phyloP scores from a whole-genome alignment of 1,140 invertebrate species.

The Archegozetes longisetosus region DNA sequence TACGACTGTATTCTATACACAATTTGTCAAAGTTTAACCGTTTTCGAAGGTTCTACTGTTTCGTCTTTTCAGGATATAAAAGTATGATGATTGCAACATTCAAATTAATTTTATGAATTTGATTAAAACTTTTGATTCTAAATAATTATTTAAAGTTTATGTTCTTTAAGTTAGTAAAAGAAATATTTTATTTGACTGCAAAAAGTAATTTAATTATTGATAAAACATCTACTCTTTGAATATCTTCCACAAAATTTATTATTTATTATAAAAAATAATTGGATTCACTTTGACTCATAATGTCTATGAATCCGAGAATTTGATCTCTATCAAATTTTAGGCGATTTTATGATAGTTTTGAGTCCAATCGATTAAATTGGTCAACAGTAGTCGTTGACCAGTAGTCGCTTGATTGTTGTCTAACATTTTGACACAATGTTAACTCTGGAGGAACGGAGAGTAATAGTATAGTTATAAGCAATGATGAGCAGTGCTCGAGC shows the following conservation, averaged over 20 bases:
- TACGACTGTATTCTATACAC: too few relatives aligned
- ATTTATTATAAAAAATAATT: too few relatives aligned
- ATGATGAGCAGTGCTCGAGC: too few relatives aligned
- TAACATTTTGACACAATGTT: background rate
- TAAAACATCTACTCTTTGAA: background rate
- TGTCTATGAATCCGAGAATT: constrained; percentile 19
- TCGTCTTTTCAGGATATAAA: constrained; percentile 33
- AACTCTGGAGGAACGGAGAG: background rate
- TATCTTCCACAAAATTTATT: background rate
- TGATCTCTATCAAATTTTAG: constrained; percentile 16
- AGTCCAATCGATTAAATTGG: constrained; percentile 22
- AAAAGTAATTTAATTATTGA: too few relatives aligned
- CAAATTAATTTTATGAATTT: too few relatives aligned
- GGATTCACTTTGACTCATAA: constrained; percentile 20
- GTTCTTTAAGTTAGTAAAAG: too few relatives aligned
- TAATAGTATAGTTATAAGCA: background rate
- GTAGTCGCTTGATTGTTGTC: constrained; percentile 8
- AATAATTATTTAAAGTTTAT: too few relatives aligned
- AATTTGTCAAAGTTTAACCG: constrained; percentile 14
- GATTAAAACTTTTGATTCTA: too few relatives aligned
- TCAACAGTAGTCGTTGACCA: constrained; percentile 12
- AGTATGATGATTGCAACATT: constrained; percentile 35
- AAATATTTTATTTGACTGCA: too few relatives aligned
- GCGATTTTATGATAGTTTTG: constrained; percentile 20
- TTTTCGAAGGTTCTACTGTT: constrained; percentile 1